These are phyloP conservation scores for Phalacrocorax carbo DNA, from an alignment of 2,113 vertebrate genomes.

Conservation along the genomic window DNA sequence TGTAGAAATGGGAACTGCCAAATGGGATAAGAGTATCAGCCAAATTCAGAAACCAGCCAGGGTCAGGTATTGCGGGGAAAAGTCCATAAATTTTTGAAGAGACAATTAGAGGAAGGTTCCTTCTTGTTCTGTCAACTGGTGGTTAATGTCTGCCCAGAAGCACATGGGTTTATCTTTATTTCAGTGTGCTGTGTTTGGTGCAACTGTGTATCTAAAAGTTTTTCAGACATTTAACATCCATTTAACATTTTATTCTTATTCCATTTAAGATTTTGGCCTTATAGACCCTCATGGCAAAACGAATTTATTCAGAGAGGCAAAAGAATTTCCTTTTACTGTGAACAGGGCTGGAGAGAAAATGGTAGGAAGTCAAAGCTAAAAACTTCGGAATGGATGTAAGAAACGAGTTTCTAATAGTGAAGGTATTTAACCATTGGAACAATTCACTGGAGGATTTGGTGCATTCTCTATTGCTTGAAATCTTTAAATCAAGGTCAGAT, in stretches of 20 bases:
- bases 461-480: not conserved
- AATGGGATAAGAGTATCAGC: fast-evolving
- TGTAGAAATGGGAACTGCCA: not conserved
- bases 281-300: not conserved
- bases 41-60: not conserved
- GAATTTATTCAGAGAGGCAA: not conserved
- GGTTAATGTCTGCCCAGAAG: not conserved
- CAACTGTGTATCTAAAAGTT: not conserved
- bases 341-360: not conserved
- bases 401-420: not conserved
- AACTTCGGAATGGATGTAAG: not conserved
- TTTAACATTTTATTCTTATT: not conserved
- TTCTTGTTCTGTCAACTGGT: not conserved
- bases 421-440: not conserved
- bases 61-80: not conserved
- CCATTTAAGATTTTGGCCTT: not conserved
- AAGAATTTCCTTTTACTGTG: slow-evolving; percentile 54
- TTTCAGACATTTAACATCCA: not conserved
- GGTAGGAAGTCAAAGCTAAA: slow-evolving; percentile 27
- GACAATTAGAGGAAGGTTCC: not conserved
- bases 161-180: not conserved
- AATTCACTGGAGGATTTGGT: not conserved
- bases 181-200: not conserved
- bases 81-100: not conserved
- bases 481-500: not conserved